Percentiles rank a stretch among this genome's conserved stretches.
These are phyloP conservation scores for Myopa testacea DNA, from an alignment of 2,888 invertebrate genomes.

Conservation along the genomic window DNA sequence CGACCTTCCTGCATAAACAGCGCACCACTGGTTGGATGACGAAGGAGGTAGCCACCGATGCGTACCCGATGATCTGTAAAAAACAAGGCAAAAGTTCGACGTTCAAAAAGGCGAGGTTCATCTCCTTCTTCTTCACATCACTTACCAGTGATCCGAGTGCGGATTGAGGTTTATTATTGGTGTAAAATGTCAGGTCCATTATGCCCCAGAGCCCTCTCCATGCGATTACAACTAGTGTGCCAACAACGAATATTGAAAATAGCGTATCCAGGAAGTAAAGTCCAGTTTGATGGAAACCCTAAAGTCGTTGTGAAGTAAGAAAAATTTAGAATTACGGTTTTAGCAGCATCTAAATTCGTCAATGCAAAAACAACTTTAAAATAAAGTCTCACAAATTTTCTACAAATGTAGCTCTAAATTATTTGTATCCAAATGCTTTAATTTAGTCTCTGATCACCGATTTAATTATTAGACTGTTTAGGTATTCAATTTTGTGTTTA, in stretches of 20 bases:
- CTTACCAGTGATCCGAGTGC: conserved; percentile 85
- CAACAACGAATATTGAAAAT: conserved; percentile 86
- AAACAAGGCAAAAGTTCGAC: too few relatives aligned
- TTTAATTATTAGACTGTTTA: too few relatives aligned
- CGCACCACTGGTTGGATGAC: conserved; percentile 80
- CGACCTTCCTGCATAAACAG: conserved; percentile 76
- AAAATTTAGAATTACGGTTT: too few relatives aligned
- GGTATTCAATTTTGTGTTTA: too few relatives aligned
- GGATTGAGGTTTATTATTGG: conserved; percentile 76
- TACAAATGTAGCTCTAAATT: too few relatives aligned
- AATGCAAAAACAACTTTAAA: too few relatives aligned
- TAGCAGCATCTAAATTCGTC: too few relatives aligned
- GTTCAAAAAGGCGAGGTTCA: background rate
- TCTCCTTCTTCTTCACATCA: background rate
- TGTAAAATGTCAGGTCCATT: conserved; percentile 84
- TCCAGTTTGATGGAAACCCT: conserved; percentile 78
- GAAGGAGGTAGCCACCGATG: conserved; percentile 79
- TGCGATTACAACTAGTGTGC: conserved; percentile 86
- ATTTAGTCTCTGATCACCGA: too few relatives aligned
- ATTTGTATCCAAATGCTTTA: too few relatives aligned
- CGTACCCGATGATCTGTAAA: conserved; percentile 75
- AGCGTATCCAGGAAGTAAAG: conserved; percentile 86
- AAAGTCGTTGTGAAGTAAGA: conserved; percentile 59
- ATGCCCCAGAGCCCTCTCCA: conserved; percentile 91
- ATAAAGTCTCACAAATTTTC: too few relatives aligned